Evolutionary conservation across 2,113 vertebrate species (phyloP).

Genomic region (Strigops habroptila): DNA sequence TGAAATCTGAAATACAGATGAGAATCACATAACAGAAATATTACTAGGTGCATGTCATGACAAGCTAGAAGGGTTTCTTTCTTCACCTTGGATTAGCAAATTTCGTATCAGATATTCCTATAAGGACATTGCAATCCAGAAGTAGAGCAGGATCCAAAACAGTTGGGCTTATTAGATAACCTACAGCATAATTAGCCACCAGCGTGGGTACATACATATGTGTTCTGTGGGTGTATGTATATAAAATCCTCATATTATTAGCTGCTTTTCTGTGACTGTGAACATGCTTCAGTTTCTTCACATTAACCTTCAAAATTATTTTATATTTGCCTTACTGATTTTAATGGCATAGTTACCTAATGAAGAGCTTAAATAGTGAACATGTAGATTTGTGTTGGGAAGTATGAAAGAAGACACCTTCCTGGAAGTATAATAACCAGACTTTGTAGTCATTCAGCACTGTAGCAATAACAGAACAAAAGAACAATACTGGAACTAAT

Average conservation of each 20-base stretch:
- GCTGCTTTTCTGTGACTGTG: background rate
- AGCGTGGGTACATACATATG: background rate
- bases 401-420: background rate
- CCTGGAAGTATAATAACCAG: background rate
- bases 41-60: background rate
- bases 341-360: background rate
- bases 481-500: background rate
- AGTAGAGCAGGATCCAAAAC: background rate
- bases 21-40: background rate
- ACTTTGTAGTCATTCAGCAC: background rate
- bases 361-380: background rate
- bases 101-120: background rate
- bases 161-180: background rate
- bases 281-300: background rate
- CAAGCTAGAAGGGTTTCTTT: background rate
- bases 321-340: background rate
- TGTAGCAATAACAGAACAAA: background rate
- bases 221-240: background rate
- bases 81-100: background rate
- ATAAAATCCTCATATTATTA: background rate
- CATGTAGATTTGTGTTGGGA: background rate
- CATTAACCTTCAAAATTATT: background rate
- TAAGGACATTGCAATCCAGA: background rate
- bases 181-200: background rate
- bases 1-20: background rate